phyloP scores from a whole-genome alignment of 2,113 vertebrate genomes.

The Rhinopithecus roxellana region DNA sequence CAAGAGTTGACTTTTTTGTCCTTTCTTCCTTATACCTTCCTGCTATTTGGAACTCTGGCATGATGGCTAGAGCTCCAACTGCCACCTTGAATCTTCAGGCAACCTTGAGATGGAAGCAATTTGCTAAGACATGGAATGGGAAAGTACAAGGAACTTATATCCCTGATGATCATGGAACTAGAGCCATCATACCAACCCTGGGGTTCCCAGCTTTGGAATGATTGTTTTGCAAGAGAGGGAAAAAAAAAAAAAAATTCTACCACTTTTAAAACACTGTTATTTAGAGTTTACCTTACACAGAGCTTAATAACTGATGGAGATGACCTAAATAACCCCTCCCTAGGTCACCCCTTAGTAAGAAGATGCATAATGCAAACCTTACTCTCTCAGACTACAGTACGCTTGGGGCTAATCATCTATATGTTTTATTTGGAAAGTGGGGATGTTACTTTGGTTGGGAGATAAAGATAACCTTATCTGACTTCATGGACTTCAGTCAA shows the following conservation, averaged over 20 bases:
- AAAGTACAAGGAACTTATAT: neutral
- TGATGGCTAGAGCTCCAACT: neutral
- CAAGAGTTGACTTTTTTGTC: neutral
- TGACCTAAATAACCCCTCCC: neutral
- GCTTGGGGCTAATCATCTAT: neutral
- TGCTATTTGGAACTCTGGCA: neutral
- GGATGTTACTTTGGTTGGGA: neutral
- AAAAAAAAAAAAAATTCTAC: neutral
- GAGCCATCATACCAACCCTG: neutral
- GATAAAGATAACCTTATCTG: neutral
- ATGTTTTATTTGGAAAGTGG: neutral
- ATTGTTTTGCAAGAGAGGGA: neutral
- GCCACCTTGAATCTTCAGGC: neutral
- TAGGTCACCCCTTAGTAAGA: neutral
- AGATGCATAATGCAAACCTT: neutral
- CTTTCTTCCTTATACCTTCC: neutral
- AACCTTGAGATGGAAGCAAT: neutral
- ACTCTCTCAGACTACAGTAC: neutral
- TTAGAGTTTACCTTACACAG: neutral
- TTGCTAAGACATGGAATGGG: neutral
- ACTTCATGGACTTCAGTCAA: neutral
- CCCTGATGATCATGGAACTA: neutral
- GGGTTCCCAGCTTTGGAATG: neutral
- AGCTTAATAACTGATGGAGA: neutral
- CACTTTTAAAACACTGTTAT: neutral